phyloP scores from a whole-genome alignment of 2,888 invertebrate species.

The Sphaerophoria rueppellii region DNA sequence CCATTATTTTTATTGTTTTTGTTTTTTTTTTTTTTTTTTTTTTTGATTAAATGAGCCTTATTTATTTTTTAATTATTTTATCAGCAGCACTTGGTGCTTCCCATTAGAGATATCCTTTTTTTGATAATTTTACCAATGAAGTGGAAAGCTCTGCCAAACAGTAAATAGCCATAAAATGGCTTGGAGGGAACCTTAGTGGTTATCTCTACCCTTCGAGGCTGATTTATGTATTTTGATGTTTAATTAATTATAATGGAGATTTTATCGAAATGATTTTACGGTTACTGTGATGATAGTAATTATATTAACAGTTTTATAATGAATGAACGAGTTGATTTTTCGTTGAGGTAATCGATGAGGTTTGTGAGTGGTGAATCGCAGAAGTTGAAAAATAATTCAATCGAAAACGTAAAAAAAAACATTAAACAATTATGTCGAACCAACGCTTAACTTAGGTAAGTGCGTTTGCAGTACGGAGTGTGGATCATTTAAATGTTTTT shows the following conservation, averaged over 20 bases:
- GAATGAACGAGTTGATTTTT: constrained; percentile 11
- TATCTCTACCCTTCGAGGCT: neutral
- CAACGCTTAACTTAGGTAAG: too few relatives aligned
- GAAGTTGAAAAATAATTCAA: too few relatives aligned
- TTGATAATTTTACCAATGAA: constrained; percentile 18
- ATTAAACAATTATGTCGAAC: too few relatives aligned
- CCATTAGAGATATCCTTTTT: neutral
- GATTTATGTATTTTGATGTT: constrained; percentile 25
- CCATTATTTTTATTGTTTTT: neutral
- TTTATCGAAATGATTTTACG: constrained; percentile 57
- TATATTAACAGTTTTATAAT: constrained; percentile 21
- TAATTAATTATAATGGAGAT: constrained; percentile 68
- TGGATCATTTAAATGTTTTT: too few relatives aligned
- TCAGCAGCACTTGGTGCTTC: too few relatives aligned
- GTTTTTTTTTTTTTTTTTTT: neutral
- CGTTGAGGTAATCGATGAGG: too few relatives aligned
- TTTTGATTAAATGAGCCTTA: neutral
- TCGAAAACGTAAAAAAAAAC: too few relatives aligned
- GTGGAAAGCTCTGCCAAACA: constrained; percentile 31
- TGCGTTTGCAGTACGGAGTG: too few relatives aligned
- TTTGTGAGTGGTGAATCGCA: too few relatives aligned
- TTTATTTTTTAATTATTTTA: too few relatives aligned
- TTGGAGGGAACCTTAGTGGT: neutral
- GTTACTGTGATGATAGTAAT: constrained; percentile 48
- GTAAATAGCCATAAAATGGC: constrained; percentile 17